Conservation (phyloP, 2,888 invertebrate genomes). For the Empis stercorea region DNA sequence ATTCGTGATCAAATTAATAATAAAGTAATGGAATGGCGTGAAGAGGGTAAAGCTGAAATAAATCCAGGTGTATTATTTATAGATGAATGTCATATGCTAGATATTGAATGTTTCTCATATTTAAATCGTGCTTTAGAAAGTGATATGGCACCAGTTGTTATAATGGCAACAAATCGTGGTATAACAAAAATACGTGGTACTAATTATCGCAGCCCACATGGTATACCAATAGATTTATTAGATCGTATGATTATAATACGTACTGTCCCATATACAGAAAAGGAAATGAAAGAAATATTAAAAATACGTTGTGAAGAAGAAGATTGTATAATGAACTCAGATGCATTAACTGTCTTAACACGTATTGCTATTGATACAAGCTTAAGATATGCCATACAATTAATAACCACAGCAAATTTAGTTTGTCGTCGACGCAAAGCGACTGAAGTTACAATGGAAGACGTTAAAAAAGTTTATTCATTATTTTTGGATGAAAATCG, state of each 20-base stretch:
- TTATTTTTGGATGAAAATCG: constrained; percentile 89
- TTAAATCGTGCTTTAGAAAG: constrained; percentile 93
- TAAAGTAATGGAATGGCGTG: constrained; percentile 96
- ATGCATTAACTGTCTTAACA: constrained; percentile 82
- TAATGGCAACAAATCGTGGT: constrained; percentile 96
- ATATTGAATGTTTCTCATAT: constrained; percentile 98
- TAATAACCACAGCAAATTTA: constrained; percentile 91
- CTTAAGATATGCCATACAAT: constrained; percentile 91
- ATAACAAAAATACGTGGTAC: constrained; percentile 94
- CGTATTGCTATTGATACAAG: constrained; percentile 89
- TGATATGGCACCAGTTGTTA: constrained; percentile 93
- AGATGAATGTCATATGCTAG: constrained; percentile 97
- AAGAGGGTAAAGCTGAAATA: constrained; percentile 98
- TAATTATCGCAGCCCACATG: constrained; percentile 87
- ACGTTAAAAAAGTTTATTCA: constrained; percentile 89
- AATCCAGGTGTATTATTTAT: constrained; percentile 96
- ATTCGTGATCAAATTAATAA: constrained; percentile 96
- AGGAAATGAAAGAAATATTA: constrained; percentile 82
- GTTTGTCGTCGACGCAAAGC: constrained; percentile 84
- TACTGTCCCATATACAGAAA: constrained; percentile 75
- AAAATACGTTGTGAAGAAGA: constrained; percentile 96
- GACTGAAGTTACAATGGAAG: constrained; percentile 69
- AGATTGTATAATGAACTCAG: constrained; percentile 86
- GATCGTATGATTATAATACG: constrained; percentile 93
- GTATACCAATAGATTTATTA: constrained; percentile 90